Evolutionary conservation across 1,140 invertebrate species (phyloP).

Genomic region (Drosophila insularis): DNA sequence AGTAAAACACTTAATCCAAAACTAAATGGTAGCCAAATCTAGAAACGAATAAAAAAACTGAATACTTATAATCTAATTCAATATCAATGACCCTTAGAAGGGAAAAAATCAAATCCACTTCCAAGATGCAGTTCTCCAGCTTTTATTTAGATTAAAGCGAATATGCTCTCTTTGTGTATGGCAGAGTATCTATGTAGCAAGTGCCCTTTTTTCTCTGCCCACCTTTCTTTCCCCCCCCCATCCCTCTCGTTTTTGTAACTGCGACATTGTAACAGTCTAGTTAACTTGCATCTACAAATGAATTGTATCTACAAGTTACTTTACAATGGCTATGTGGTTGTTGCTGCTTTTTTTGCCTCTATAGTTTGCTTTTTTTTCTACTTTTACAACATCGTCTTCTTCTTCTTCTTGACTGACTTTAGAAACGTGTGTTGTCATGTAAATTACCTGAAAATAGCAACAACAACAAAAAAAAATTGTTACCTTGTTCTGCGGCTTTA

Average conservation of each 20-base stretch:
- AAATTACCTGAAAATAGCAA: constrained; percentile 71
- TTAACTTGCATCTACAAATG: constrained; percentile 71
- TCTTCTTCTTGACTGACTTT: constrained; percentile 67
- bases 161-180: background rate
- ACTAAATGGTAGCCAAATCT: no score
- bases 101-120: no score
- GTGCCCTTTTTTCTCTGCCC: constrained; percentile 33
- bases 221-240: background rate
- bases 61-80: no score
- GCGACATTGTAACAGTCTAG: constrained; percentile 76
- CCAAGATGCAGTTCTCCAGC: no score
- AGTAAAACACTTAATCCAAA: no score
- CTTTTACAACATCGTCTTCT: constrained; percentile 13
- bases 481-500: constrained; percentile 45
- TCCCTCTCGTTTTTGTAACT: constrained; percentile 5
- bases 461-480: constrained; percentile 1
- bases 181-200: constrained; percentile 37
- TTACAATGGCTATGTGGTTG: constrained; percentile 35
- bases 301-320: constrained; percentile 69
- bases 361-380: constrained; percentile 5
- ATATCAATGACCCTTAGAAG: no score
- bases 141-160: no score
- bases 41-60: no score
- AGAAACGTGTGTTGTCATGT: constrained; percentile 79
- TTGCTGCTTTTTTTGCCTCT: constrained; percentile 6